Evolutionary conservation across 2,113 vertebrate species (phyloP).

Genomic region (Setophaga kirtlandii): DNA sequence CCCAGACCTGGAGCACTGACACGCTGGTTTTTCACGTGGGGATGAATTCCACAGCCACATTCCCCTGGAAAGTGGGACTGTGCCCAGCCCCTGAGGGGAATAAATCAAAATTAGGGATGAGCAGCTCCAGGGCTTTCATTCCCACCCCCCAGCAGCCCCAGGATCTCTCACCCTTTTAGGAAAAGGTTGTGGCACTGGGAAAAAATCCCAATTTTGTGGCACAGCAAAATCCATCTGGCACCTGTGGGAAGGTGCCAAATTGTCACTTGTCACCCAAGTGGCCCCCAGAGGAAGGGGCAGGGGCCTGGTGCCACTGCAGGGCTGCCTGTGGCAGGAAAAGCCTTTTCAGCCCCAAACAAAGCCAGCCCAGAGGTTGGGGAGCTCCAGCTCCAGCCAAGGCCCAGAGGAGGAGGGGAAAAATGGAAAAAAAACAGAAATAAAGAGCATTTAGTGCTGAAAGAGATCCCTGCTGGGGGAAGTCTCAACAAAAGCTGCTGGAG

Average conservation of each 20-base stretch:
- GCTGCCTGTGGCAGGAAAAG: constrained; percentile 19
- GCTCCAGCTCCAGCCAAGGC: constrained; percentile 3
- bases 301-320: neutral
- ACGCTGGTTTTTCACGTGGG: neutral
- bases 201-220: neutral
- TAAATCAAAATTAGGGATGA: neutral
- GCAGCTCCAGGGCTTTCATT: neutral
- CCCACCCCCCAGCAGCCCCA: neutral
- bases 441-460: constrained; percentile 14
- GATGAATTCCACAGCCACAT: neutral
- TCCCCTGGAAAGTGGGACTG: neutral
- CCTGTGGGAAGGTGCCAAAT: neutral
- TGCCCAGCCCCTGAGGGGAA: neutral
- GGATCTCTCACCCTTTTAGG: neutral
- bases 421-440: neutral
- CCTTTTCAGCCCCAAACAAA: constrained; percentile 43
- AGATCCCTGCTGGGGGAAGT: constrained; percentile 27
- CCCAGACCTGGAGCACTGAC: neutral
- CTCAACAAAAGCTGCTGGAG: constrained; percentile 6
- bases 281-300: neutral
- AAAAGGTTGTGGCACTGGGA: neutral
- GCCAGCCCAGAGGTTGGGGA: constrained; percentile 13
- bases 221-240: neutral
- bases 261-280: neutral
- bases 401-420: neutral